Evolutionary conservation across 2,797 vertebrate species (phyloP).

Genomic region (Furcifer pardalis): DNA sequence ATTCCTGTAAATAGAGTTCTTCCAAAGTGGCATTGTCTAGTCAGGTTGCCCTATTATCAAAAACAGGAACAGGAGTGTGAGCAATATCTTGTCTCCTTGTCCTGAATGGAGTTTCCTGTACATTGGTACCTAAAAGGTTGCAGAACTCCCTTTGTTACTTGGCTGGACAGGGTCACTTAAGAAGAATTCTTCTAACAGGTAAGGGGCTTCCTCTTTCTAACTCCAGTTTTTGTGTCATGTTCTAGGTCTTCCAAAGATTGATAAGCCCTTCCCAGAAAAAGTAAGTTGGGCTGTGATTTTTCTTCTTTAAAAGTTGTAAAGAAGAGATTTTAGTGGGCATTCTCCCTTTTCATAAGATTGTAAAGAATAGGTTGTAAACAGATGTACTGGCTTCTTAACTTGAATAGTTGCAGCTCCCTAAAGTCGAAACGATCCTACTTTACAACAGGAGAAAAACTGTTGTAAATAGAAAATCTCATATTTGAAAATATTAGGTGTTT

Average conservation of each 20-base stretch:
- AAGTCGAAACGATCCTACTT: no score
- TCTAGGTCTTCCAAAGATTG: conserved; percentile 46
- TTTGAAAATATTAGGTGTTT: neutral
- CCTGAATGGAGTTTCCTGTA: conserved; percentile 2
- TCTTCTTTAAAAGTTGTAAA: conserved; percentile 28
- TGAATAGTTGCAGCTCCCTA: neutral
- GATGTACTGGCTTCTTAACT: neutral
- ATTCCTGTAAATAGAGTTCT: conserved; percentile 29
- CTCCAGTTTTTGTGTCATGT: conserved; percentile 34
- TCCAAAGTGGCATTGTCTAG: conserved; percentile 32
- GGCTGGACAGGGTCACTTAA: conserved; percentile 29
- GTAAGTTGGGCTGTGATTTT: conserved; percentile 41
- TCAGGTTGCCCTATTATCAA: neutral
- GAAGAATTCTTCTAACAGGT: conserved; percentile 39
- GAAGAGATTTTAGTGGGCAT: conserved; percentile 16
- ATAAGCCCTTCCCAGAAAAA: conserved; percentile 37
- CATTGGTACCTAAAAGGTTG: conserved; percentile 22
- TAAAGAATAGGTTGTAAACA: conserved; percentile 4
- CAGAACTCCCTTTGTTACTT: conserved; percentile 6
- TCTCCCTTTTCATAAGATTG: conserved; percentile 3
- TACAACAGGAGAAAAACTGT: no score
- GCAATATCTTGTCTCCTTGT: conserved; percentile 5
- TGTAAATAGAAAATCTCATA: neutral
- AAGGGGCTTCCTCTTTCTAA: conserved; percentile 33
- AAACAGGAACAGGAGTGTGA: neutral